Evolutionary conservation across 2,888 invertebrate genomes (phyloP).

Genomic region (Entomobrya proxima): DNA sequence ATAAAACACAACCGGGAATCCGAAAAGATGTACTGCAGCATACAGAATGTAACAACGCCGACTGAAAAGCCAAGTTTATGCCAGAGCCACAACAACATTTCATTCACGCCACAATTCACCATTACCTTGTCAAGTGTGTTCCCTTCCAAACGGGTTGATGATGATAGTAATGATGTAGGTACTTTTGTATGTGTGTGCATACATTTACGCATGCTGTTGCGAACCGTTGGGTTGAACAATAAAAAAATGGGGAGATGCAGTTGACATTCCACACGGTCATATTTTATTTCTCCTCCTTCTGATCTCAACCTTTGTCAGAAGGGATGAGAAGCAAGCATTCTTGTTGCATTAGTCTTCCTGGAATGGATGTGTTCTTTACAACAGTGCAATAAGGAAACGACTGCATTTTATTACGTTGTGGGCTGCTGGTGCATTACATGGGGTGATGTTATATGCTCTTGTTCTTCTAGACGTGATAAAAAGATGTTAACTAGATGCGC

Average conservation of each 20-base stretch:
- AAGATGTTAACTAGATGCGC: constrained; percentile 1
- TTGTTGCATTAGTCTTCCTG: neutral
- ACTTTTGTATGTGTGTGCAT: neutral
- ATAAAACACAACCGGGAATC: too few relatives aligned
- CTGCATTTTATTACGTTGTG: too few relatives aligned
- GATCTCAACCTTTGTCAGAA: neutral
- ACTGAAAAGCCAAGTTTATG: too few relatives aligned
- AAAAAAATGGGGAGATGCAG: constrained; percentile 28
- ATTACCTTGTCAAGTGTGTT: too few relatives aligned
- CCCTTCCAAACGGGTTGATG: too few relatives aligned
- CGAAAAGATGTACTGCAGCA: too few relatives aligned
- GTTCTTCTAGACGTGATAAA: neutral
- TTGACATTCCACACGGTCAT: constrained; percentile 56
- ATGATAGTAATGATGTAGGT: too few relatives aligned
- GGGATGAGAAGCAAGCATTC: neutral
- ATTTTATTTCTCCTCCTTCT: constrained; percentile 41
- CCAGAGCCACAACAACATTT: too few relatives aligned
- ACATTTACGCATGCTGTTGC: neutral
- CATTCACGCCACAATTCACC: too few relatives aligned
- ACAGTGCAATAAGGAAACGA: too few relatives aligned
- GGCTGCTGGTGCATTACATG: too few relatives aligned
- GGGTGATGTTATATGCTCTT: neutral
- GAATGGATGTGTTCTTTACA: constrained; percentile 21
- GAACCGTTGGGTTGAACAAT: neutral
- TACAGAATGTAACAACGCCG: too few relatives aligned